Conservation (phyloP, 37 sponge, comb jelly and placozoan species). For the Geodia barretti region DNA sequence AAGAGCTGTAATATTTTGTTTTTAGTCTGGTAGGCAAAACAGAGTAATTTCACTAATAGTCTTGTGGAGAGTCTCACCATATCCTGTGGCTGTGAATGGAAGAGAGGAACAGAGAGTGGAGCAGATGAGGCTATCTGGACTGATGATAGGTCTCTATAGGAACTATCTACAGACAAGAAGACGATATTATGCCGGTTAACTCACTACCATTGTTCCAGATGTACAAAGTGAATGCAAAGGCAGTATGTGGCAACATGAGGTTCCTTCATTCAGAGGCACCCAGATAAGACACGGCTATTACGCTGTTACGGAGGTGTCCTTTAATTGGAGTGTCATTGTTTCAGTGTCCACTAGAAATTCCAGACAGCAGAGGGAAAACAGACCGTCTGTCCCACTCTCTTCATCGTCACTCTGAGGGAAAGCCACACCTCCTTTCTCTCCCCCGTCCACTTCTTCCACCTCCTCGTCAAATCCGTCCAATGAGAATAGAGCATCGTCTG, state of each 20-base stretch:
- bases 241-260: not conserved
- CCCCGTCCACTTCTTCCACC: not conserved
- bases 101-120: conserved; percentile 54
- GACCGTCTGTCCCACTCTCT: conserved; percentile 68
- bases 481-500: conserved; percentile 26
- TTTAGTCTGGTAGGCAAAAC: too few relatives aligned
- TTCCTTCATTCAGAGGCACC: not conserved
- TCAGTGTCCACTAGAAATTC: not conserved
- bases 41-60: too few relatives aligned
- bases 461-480: conserved; percentile 46
- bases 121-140: conserved; percentile 40
- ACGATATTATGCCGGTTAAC: too few relatives aligned
- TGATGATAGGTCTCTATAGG: conserved; percentile 33
- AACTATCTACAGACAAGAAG: conserved; percentile 51
- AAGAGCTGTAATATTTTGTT: too few relatives aligned
- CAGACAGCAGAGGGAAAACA: not conserved
- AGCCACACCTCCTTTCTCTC: not conserved
- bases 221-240: not conserved
- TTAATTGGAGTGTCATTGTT: too few relatives aligned
- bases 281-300: not conserved
- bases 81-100: conserved; percentile 10
- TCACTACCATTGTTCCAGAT: too few relatives aligned
- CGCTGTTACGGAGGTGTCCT: not conserved
- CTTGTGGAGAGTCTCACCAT: too few relatives aligned
- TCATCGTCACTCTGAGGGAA: conserved; percentile 66